phyloP scores from a whole-genome alignment of 2,113 vertebrate genomes.

The Pitta sordida region DNA sequence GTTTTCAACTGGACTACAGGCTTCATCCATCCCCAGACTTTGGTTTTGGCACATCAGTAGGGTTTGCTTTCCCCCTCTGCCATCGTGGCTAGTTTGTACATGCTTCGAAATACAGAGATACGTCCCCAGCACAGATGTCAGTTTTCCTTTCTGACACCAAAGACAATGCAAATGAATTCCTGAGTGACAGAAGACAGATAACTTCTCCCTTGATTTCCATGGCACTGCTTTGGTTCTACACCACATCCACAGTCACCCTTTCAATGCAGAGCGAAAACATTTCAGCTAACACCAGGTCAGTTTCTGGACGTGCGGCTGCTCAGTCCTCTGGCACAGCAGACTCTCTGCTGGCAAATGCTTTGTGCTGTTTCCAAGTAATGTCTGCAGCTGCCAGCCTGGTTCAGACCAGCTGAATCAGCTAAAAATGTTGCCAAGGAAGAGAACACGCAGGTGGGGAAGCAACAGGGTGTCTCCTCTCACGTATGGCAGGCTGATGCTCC shows the following conservation, averaged over 20 bases:
- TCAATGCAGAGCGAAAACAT: not conserved
- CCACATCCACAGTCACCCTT: not conserved
- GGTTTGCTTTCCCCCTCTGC: not conserved
- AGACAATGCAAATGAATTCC: not conserved
- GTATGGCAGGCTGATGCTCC: not conserved
- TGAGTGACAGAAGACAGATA: not conserved
- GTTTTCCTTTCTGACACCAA: not conserved
- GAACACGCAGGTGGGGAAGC: not conserved
- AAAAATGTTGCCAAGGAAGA: not conserved
- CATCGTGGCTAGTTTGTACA: not conserved
- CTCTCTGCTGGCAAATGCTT: not conserved
- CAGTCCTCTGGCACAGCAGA: fast-evolving
- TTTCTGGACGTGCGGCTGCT: too few relatives aligned
- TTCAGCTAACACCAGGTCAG: not conserved
- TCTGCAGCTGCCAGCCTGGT: not conserved
- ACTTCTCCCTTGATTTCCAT: not conserved
- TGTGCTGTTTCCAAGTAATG: not conserved
- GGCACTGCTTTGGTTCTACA: not conserved
- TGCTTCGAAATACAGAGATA: not conserved
- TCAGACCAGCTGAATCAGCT: not conserved
- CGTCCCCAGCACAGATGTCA: not conserved
- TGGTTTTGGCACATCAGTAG: not conserved
- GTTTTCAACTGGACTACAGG: not conserved
- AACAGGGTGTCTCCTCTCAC: not conserved
- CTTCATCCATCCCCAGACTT: not conserved